These are phyloP conservation scores for Caenorhabditis drosophilae DNA, from an alignment of 2,888 invertebrate species.

Conservation along the genomic window DNA sequence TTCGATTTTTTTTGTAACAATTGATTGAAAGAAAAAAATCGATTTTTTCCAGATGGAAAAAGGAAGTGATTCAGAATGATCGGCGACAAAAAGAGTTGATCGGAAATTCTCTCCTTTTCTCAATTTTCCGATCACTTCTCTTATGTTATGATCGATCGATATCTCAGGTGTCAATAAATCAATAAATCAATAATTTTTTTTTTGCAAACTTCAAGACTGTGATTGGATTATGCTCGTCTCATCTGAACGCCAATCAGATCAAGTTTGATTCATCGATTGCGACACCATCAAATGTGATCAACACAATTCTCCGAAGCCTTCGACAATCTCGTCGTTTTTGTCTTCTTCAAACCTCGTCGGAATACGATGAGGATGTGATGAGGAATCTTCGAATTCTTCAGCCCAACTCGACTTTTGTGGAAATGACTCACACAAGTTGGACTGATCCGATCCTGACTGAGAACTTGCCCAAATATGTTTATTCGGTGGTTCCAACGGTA, in stretches of 20 bases:
- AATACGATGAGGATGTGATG: conserved; percentile 17
- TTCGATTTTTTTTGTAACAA: too few species aligned
- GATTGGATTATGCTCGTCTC: conserved; percentile 20
- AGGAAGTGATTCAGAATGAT: conserved; percentile 13
- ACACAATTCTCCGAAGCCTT: conserved; percentile 15
- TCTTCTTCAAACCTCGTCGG: conserved; percentile 7
- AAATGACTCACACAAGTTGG: conserved; percentile 31
- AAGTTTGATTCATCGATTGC: conserved; percentile 20
- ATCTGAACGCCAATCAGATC: conserved; percentile 6
- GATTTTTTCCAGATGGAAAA: conserved; percentile 19
- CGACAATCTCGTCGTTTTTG: conserved; percentile 25
- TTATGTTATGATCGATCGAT: conserved; percentile 19
- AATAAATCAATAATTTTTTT: background rate
- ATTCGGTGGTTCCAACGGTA: conserved; percentile 39
- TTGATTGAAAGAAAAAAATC: too few species aligned
- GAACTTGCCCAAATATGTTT: conserved; percentile 29
- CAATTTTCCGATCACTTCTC: conserved; percentile 16
- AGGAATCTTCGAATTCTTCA: conserved; percentile 16
- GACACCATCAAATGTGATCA: conserved; percentile 24
- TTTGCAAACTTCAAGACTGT: conserved; percentile 29
- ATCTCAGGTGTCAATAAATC: conserved; percentile 3
- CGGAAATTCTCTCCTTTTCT: conserved; percentile 27
- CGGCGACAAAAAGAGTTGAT: conserved; percentile 22
- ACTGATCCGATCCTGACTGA: conserved; percentile 5
- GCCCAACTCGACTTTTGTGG: conserved; percentile 27